Conservation (phyloP, 2,113 vertebrate species). For the Gallinago paraguaiae region DNA sequence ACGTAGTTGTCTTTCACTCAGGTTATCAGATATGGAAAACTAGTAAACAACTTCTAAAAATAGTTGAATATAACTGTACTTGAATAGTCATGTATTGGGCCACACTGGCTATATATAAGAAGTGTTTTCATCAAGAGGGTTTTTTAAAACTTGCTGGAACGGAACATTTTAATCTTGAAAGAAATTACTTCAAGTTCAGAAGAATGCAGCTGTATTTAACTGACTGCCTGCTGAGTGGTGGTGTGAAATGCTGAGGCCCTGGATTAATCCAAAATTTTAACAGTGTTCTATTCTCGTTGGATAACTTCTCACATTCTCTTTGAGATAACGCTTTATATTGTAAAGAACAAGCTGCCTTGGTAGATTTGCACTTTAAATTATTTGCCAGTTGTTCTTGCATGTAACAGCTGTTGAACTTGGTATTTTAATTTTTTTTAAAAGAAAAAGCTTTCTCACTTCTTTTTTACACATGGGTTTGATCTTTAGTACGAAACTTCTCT, state of each 20-base stretch:
- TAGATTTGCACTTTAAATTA: neutral
- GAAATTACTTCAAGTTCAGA: neutral
- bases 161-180: neutral
- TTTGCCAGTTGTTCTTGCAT: constrained; percentile 5
- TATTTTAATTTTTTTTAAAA: rapidly evolving
- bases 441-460: neutral
- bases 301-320: neutral
- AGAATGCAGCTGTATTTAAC: neutral
- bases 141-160: neutral
- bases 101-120: neutral
- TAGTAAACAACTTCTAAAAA: neutral
- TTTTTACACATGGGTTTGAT: neutral
- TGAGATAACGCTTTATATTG: neutral
- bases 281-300: neutral
- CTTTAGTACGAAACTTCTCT: neutral
- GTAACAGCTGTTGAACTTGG: neutral
- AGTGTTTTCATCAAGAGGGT: neutral
- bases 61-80: neutral
- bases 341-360: neutral
- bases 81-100: neutral
- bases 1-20: neutral
- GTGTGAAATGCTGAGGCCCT: neutral
- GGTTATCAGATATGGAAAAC: neutral
- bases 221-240: neutral
- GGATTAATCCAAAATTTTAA: neutral